These are phyloP conservation scores for Urocitellus parryii DNA, from an alignment of 2,113 vertebrate species.

Conservation along the genomic window DNA sequence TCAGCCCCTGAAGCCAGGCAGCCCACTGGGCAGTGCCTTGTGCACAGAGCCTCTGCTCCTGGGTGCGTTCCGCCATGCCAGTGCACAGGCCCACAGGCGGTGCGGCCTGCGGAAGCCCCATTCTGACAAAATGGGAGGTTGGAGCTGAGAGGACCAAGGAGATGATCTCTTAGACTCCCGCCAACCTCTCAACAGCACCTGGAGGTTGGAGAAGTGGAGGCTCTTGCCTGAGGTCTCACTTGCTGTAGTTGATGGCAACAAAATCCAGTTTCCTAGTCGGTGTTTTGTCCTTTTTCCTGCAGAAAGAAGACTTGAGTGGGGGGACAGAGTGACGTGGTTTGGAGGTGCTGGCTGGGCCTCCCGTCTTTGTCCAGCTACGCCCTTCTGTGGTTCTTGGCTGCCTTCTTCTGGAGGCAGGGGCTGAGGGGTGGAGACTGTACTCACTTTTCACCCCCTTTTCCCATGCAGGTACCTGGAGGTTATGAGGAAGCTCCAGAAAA, in stretches of 20 bases:
- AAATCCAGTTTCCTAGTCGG: not conserved
- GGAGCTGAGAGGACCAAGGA: too few species aligned
- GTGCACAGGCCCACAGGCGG: not conserved
- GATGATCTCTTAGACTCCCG: too few species aligned
- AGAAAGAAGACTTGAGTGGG: not conserved
- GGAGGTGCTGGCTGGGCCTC: not conserved
- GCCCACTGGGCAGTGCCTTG: not conserved
- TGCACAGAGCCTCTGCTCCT: not conserved
- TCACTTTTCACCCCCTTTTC: not conserved
- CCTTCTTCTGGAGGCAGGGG: not conserved
- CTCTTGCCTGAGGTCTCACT: not conserved
- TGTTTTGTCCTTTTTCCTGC: not conserved
- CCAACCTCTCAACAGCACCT: not conserved
- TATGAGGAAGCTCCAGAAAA: slow-evolving; percentile 97
- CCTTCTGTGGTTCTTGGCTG: too few species aligned
- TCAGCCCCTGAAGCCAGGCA: not conserved
- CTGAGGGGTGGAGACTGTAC: not conserved
- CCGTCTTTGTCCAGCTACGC: not conserved
- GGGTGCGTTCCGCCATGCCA: too few species aligned
- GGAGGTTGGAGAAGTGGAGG: not conserved
- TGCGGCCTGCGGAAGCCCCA: too few species aligned
- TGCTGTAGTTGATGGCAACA: accelerated
- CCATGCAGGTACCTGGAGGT: slow-evolving; percentile 93
- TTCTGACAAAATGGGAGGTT: too few species aligned
- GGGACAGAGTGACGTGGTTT: accelerated